phyloP scores from a whole-genome alignment of 30 jellyfish, hydroid and myxozoan genomes.

The Cassiopea xamachana region DNA sequence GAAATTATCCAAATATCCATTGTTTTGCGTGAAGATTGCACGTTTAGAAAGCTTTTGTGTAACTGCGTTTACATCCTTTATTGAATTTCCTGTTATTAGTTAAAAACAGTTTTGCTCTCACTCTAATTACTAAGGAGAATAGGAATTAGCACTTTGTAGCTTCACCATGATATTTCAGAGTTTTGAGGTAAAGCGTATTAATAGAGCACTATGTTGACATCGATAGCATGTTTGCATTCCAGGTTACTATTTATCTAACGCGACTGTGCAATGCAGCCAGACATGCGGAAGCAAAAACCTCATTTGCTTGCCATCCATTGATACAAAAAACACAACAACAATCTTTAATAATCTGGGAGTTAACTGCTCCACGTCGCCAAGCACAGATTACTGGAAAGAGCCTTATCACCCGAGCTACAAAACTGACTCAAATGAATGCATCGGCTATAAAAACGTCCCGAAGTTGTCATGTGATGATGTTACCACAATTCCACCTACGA shows the following conservation, averaged over 20 bases:
- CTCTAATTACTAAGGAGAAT: no score
- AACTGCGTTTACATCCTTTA: no score
- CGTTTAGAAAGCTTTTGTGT: no score
- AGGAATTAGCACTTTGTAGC: no score
- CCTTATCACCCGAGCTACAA: conserved; percentile 37
- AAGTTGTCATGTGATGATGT: background rate
- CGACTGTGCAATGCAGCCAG: conserved; percentile 15
- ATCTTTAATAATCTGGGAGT: background rate
- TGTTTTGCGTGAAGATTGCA: no score
- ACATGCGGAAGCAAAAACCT: conserved; percentile 19
- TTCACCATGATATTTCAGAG: no score
- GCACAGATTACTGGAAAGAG: conserved; percentile 6
- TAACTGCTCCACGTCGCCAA: background rate
- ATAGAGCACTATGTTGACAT: no score
- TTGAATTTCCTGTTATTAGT: no score
- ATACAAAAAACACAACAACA: conserved; percentile 47
- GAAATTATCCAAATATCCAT: no score
- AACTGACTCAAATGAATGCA: conserved; percentile 5
- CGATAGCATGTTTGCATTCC: background rate
- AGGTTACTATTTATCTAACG: conserved; percentile 29
- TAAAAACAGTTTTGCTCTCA: no score
- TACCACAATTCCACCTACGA: background rate
- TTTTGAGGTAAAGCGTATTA: no score
- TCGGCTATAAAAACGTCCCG: conserved; percentile 44
- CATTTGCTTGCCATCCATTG: conserved; percentile 39